Conservation (phyloP, 2,797 vertebrate species). For the Podarcis lilfordi region DNA sequence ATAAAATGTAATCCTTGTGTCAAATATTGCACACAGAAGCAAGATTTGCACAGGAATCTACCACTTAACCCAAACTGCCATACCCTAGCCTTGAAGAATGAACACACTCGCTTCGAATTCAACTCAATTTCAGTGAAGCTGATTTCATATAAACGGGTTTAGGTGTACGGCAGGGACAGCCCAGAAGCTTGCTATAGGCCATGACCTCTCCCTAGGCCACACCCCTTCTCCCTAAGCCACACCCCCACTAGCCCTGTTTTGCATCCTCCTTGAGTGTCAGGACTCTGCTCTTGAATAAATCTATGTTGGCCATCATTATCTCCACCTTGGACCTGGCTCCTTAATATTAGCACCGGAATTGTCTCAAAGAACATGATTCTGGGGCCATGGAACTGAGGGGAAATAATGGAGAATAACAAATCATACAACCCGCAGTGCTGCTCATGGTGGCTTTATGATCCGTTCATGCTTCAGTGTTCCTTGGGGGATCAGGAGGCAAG, state of each 20-base stretch:
- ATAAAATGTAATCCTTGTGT: constrained; percentile 43
- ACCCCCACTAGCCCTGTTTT: no score
- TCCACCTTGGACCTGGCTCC: not conserved
- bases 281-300: not conserved
- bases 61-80: no score
- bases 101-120: no score
- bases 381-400: not conserved
- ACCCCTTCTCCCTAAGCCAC: no score
- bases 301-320: not conserved
- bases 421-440: not conserved
- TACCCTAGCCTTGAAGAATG: no score
- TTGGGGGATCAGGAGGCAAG: not conserved
- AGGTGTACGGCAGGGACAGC: no score
- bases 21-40: not conserved
- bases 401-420: not conserved
- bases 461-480: not conserved
- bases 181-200: no score
- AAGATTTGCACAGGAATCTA: not conserved
- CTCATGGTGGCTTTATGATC: not conserved
- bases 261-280: no score
- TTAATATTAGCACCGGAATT: not conserved
- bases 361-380: not conserved
- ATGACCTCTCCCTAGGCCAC: no score
- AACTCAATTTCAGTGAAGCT: no score
- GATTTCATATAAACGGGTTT: no score